Percentiles rank a stretch among this genome's conserved stretches.
These are phyloP conservation scores for Catalaphyllia jardinei DNA, from an alignment of 64 coral and sea anemone genomes.

Conservation along the genomic window DNA sequence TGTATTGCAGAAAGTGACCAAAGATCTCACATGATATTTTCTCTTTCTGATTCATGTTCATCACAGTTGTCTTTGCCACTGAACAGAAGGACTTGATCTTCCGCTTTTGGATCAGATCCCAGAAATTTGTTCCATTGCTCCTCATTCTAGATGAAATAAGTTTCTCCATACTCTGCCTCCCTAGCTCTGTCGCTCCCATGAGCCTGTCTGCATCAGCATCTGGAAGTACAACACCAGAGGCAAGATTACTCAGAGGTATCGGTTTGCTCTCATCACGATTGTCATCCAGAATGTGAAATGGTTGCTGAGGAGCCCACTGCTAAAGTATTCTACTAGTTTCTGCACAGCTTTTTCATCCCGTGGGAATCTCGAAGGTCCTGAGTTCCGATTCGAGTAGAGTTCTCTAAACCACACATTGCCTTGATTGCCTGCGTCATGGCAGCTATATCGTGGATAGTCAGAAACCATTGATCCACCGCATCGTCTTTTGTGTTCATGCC, in stretches of 20 bases:
- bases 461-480: slow-evolving; percentile 22
- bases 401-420: not conserved
- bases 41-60: not conserved
- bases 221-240: slow-evolving; percentile 36
- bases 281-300: slow-evolving; percentile 6
- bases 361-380: not conserved
- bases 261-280: not conserved
- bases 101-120: slow-evolving; percentile 14
- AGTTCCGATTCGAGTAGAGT: slow-evolving; percentile 4
- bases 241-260: slow-evolving; percentile 28
- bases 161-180: not conserved
- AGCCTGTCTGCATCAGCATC: slow-evolving; percentile 1
- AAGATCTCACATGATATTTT: slow-evolving; percentile 34
- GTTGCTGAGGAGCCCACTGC: not conserved
- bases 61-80: not conserved
- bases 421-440: slow-evolving; percentile 9
- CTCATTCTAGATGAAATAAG: slow-evolving; percentile 5
- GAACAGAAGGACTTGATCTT: slow-evolving; percentile 29
- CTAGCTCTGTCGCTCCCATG: not conserved
- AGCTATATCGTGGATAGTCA: not conserved
- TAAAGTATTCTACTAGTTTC: slow-evolving; percentile 7
- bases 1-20: slow-evolving; percentile 26
- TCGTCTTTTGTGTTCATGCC: slow-evolving; percentile 16
- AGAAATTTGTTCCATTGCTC: slow-evolving; percentile 7
- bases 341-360: slow-evolving; percentile 50